Conservation (phyloP, 2,797 vertebrate species). For the Tenualosa ilisha region DNA sequence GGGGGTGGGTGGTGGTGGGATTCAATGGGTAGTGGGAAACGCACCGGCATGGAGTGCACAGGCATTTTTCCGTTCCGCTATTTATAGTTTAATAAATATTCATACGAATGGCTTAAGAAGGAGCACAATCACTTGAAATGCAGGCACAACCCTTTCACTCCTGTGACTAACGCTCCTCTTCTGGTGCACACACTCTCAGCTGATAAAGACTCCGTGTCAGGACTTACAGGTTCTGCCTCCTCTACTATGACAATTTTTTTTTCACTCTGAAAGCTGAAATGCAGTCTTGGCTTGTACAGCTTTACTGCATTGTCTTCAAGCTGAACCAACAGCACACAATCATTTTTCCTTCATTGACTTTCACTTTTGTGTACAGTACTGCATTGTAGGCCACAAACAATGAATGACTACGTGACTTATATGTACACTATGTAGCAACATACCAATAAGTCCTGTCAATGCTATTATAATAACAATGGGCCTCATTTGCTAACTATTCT, state of each 20-base stretch:
- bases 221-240: conserved; percentile 39
- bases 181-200: conserved; percentile 34
- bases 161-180: conserved; percentile 47
- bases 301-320: neutral
- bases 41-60: conserved; percentile 30
- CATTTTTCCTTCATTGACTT: neutral
- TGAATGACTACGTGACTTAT: neutral
- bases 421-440: neutral
- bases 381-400: neutral
- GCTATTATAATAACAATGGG: neutral
- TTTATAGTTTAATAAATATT: conserved; percentile 55
- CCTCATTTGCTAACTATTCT: no score
- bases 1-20: conserved; percentile 31
- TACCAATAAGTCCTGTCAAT: neutral
- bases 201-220: conserved; percentile 34
- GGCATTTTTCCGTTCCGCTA: conserved; percentile 42
- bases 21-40: neutral
- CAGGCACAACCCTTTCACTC: conserved; percentile 42
- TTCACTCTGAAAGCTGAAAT: conserved; percentile 21
- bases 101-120: conserved; percentile 48
- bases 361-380: neutral
- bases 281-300: neutral
- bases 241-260: conserved; percentile 34
- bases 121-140: conserved; percentile 50
- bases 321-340: neutral